Evolutionary conservation across 2,113 vertebrate species (phyloP), one percentile per base, ranked within the genome.

Genomic region (Telmatochromis sp.): DNA sequence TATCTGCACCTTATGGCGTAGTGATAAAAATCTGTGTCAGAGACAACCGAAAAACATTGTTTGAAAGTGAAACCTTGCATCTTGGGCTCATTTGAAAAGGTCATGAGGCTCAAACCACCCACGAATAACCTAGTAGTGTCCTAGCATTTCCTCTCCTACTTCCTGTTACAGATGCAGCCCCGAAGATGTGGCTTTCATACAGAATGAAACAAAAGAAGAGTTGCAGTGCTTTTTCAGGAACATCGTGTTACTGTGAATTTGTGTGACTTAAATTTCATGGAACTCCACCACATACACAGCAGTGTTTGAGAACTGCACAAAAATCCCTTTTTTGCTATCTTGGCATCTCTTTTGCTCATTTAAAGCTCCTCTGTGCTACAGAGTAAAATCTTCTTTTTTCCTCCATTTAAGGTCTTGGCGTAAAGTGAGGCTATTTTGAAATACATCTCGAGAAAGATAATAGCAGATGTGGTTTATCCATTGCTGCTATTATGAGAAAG

Each of bases 1-100:
- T 55, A 70, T 78, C 21, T 89, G 83, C 51, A 68, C 15, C 15
- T 33, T 37, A 23, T 21, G 65, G n/a, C 4, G 3, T 6, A 2
- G 37, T 9, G 90, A 92, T 92, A 82, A 54, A 33, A 57, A 92
- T 94, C 91, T 85, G 60, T 70, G 80, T 86, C 70, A 88, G 49
- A 82, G 45, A 79, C 23, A 84, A 83, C 12, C 0, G 13, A 73
- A 60, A 75, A 9, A 12, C 81, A 21, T 1, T 7, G 14, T 51
- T 51, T 81, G 85, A 89, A 83, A 92, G 53, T 58, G 54, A 94
- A 95, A 92, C 82, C 21, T 73, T 7, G 4, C 47, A 37, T 84
- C 28, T 84, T 45, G 81, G 65, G 53, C 75, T 40, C 31, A 19
- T 82, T 78, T 49, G 40, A 37, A 92, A 89, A 95, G 84, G 91